phyloP scores from a whole-genome alignment of 2,888 invertebrate genomes.

The Fragum whitleyi region DNA sequence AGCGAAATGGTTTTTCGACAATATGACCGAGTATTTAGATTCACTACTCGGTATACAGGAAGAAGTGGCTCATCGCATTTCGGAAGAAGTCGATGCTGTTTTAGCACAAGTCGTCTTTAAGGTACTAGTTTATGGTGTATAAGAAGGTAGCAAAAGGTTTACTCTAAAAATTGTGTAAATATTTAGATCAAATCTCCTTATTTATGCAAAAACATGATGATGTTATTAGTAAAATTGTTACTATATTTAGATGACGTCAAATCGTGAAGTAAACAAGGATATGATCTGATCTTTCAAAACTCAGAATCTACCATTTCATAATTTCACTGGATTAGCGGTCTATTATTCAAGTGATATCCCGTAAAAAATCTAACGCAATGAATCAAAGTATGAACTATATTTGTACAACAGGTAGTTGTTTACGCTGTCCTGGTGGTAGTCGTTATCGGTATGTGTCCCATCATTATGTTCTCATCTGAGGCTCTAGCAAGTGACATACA shows the following conservation, averaged over 20 bases:
- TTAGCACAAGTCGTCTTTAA: slow-evolving; percentile 85
- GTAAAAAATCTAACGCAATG: too few species aligned
- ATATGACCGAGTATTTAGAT: slow-evolving; percentile 92
- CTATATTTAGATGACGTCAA: too few species aligned
- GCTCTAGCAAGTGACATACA: slow-evolving; percentile 72
- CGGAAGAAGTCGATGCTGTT: slow-evolving; percentile 67
- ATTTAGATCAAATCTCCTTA: background rate
- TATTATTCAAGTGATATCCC: too few species aligned
- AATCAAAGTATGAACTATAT: too few species aligned
- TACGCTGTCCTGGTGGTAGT: slow-evolving; percentile 87
- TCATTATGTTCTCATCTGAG: slow-evolving; percentile 66
- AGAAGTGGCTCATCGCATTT: slow-evolving; percentile 68
- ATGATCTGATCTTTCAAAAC: too few species aligned
- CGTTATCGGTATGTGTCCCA: slow-evolving; percentile 68
- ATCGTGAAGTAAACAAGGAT: too few species aligned
- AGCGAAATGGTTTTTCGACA: slow-evolving; percentile 93
- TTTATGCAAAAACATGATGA: background rate
- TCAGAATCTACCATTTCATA: too few species aligned
- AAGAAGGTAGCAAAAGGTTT: background rate
- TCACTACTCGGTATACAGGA: slow-evolving; percentile 91
- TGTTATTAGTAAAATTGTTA: too few species aligned
- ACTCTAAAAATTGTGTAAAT: background rate
- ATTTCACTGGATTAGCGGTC: too few species aligned
- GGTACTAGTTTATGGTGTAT: too few species aligned
- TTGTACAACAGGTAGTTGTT: slow-evolving; percentile 86